Base-by-base conservation (phyloP, 2,113 vertebrate species). In the Cyphomyrus plagiostoma region DNA sequence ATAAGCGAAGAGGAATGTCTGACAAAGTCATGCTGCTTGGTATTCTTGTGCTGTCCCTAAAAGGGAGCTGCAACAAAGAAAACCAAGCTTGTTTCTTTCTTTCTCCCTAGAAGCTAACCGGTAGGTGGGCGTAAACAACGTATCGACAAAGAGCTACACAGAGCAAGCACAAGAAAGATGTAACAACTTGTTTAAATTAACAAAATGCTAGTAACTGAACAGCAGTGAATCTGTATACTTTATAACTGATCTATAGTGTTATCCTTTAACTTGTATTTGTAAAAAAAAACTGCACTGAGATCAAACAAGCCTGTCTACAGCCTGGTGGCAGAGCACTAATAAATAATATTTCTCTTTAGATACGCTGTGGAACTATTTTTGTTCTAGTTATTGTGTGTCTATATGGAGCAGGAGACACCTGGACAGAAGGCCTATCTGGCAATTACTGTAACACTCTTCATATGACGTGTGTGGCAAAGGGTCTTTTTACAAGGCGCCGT, bases 141-240 rank as follows among this genome's bases (percentile, higher is more conserved):
- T 21, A 87, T 26, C 4, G 3, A 39, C 52, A 58, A 45, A 35
- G 15, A 82, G 19, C 30, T 50, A 49, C 45, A 19, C 53, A 5
- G 30, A 82, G 74, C 35, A 80, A 42, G 74, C 74, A 46, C 35
- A 30, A 80, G 30, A 49, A 77, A n/a, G 21, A n/a, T 48, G 53
- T 26, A 45, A 86, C 26, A 50, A 86, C 84, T 89, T 52, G 45
- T 82, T 86, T 86, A 50, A 48, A 86, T 86, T 85, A 48, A 46
- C 82, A 85, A 49, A 86, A 86, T 80, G 17, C 30, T 42, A 19
- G 74, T 80, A 80, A 80, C 74, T 35, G 74, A 80, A 80, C 35
- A 80, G 74, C 74, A 42, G 35, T 80, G 74, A 80, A 42, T 42
- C 35, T 39, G 35, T 80, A 42, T 39, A 80, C 39, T 80, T 80